Percentiles rank a stretch among this genome's conserved stretches.
These are phyloP conservation scores for Sebastes miniatus DNA, from an alignment of 2,797 vertebrate species.

Conservation along the genomic window DNA sequence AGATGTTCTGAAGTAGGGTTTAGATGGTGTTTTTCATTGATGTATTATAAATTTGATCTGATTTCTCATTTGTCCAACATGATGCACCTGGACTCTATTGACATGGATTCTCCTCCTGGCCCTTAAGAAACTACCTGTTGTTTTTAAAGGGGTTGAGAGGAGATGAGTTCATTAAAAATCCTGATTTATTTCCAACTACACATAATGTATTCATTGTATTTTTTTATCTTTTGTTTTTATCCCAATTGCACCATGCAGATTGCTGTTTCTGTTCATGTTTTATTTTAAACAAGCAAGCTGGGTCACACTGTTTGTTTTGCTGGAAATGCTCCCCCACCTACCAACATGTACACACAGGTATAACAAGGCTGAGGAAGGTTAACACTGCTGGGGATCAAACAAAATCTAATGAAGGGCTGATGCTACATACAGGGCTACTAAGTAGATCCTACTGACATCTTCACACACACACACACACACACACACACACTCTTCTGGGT, in stretches of 20 bases:
- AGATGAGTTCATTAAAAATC: neutral
- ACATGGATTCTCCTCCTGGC: neutral
- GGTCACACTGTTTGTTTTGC: conserved; percentile 10
- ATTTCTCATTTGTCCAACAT: neutral
- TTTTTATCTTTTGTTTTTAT: neutral
- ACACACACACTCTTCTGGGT: conserved; percentile 8
- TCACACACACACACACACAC: conserved; percentile 9
- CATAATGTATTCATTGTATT: neutral
- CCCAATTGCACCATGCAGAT: neutral
- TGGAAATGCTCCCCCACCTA: conserved; percentile 3
- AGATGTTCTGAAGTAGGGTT: neutral
- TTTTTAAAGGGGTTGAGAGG: neutral
- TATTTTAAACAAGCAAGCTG: neutral
- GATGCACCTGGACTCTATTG: neutral
- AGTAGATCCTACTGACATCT: conserved; percentile 17
- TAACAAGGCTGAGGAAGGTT: conserved; percentile 12
- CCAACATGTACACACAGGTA: conserved; percentile 25
- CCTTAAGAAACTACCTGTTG: neutral
- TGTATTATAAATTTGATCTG: neutral
- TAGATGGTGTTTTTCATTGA: neutral
- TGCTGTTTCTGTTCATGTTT: neutral
- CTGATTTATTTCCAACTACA: neutral
- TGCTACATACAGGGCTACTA: conserved; percentile 1
- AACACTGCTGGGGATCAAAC: conserved; percentile 4
- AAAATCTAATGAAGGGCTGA: neutral